Evolutionary conservation across 1,140 invertebrate genomes (phyloP).

Genomic region (Phthorimaea operculella): DNA sequence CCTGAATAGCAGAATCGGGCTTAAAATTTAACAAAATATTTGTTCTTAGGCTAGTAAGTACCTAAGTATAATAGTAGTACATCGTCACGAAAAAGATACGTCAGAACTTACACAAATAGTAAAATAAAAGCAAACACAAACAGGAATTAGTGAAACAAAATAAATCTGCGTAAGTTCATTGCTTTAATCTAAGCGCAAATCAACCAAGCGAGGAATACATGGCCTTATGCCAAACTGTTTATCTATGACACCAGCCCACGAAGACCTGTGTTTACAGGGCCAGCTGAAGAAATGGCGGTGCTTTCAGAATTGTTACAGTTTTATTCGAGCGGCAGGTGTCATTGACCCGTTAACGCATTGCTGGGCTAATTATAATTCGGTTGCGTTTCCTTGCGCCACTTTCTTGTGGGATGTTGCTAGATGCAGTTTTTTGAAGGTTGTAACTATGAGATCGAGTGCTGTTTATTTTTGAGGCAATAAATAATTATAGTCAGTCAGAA

Average conservation of each 20-base stretch:
- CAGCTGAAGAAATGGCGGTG: too few species aligned
- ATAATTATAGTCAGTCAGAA: too few species aligned
- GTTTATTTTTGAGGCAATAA: too few species aligned
- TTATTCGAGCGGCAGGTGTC: conserved; percentile 38
- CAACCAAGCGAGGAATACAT: conserved; percentile 13
- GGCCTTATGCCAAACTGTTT: conserved; percentile 26
- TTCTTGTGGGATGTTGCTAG: background rate
- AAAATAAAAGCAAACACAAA: background rate
- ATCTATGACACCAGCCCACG: conserved; percentile 15
- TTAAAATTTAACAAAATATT: too few species aligned
- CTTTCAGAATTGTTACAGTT: conserved; percentile 22
- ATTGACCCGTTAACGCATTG: conserved; percentile 59
- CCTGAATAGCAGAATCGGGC: too few species aligned
- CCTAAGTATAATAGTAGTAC: too few species aligned
- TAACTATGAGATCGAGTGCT: background rate
- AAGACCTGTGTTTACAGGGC: conserved; percentile 7
- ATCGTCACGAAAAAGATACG: background rate
- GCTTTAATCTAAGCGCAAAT: background rate
- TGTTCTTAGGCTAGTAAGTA: too few species aligned
- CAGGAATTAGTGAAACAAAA: background rate
- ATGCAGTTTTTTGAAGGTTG: background rate
- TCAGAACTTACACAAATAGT: background rate
- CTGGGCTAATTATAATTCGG: conserved; percentile 51
- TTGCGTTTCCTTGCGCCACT: conserved; percentile 28
- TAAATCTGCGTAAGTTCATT: background rate